Evolutionary conservation across 2,797 vertebrate species (phyloP), one percentile per base, ranked within the genome.

Genomic region (Eulemur albifrons): DNA sequence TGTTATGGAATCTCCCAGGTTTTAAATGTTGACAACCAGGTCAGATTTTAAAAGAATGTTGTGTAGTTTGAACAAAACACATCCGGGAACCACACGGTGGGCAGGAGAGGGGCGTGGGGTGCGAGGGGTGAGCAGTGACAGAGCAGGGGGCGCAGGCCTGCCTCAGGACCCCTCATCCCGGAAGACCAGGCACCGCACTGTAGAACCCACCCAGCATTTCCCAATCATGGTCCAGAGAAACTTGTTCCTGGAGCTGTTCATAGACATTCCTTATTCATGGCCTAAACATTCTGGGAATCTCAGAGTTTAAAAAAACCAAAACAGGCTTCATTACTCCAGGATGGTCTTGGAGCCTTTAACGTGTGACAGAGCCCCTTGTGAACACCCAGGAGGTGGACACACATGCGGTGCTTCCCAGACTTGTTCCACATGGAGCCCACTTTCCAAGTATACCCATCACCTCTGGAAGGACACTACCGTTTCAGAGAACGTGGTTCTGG

Each of bases 1-100:
- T 90, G 84, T 75, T 92, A 67, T 69, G n/a, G 27, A 95, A 57
- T 95, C 90, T 95, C 88, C 61, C 87, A 96, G 93, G 81, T 96
- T 96, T 97, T 94, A 88, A 92, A 59, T 75, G 82, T 94, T 92
- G 88, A 82, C 94, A 94, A 30, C 77, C 88, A 72, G 82, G 95
- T 93, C 94, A 97, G 45, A 38, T 90, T 93, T 87, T 73, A 93
- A 86, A 97, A 92, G 81, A 79, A 88, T 2, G 6, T 50, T 81
- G 48, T 72, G 27, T 82, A 57, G 50, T 95, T 93, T 90, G 89
- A 87, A 81, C 65, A 88, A 75, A 92, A 84, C 72, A 69, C n/a
- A 72, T 63, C 73, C 9, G 9, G 32, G 85, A 84, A 40, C 52
- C 54, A 6, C 1, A 35, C 35, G 27, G 90, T 0, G 14, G 20